phyloP scores from a whole-genome alignment of 2,888 invertebrate genomes.

The Scelioninae gen. 1 region DNA sequence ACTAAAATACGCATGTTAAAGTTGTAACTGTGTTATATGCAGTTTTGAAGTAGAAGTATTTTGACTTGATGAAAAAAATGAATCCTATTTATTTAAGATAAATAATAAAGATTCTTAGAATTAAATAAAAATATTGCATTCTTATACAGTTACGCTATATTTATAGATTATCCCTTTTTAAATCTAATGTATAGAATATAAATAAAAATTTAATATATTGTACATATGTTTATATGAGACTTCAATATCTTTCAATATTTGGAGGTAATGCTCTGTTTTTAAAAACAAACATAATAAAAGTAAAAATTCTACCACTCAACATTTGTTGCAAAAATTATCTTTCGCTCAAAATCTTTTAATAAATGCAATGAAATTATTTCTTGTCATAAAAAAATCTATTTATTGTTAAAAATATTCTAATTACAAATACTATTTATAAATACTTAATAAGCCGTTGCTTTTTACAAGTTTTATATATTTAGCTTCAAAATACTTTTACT shows the following conservation, averaged over 20 bases:
- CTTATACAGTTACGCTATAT: background rate
- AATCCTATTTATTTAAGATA: background rate
- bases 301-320: background rate
- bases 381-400: background rate
- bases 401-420: slow-evolving; percentile 17
- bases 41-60: slow-evolving; percentile 18
- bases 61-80: background rate
- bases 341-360: background rate
- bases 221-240: slow-evolving; percentile 26
- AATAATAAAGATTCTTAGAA: background rate
- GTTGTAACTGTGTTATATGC: slow-evolving; percentile 30
- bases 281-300: background rate
- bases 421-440: slow-evolving; percentile 3
- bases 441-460: background rate
- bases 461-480: background rate
- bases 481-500: slow-evolving; percentile 29
- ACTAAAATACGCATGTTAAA: slow-evolving; percentile 15
- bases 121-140: background rate
- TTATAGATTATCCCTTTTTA: slow-evolving; percentile 21
- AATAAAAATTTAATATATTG: slow-evolving; percentile 15
- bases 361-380: slow-evolving; percentile 1
- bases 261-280: slow-evolving; percentile 2
- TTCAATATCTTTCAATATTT: slow-evolving; percentile 28
- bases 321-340: slow-evolving; percentile 16
- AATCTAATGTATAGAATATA: slow-evolving; percentile 28